phyloP scores from a whole-genome alignment of 2,797 vertebrate species.

The Chiloscyllium punctatum region DNA sequence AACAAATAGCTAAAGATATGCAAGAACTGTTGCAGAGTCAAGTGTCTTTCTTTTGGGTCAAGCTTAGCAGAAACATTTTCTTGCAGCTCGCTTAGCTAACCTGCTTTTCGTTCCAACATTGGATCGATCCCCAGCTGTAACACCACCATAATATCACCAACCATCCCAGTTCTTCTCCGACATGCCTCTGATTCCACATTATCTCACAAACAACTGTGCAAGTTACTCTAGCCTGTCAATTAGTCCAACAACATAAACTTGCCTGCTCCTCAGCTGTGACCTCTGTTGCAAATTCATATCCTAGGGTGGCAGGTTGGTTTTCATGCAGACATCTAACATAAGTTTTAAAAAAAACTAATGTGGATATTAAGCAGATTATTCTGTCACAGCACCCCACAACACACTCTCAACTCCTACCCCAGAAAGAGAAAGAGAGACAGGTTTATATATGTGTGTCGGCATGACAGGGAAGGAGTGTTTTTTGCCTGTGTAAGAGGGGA shows the following conservation, averaged over 20 bases:
- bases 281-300: neutral
- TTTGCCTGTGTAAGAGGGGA: no score
- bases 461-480: no score
- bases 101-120: neutral
- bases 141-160: neutral
- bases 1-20: neutral
- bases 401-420: no score
- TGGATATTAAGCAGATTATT: no score
- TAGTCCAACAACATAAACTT: neutral
- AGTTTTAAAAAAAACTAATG: no score
- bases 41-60: neutral
- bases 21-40: neutral
- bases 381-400: no score
- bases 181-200: neutral
- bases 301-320: neutral
- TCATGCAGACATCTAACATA: neutral
- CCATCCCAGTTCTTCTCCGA: neutral
- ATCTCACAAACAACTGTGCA: neutral
- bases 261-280: neutral
- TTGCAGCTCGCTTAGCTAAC: neutral
- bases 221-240: neutral
- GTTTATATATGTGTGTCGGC: no score
- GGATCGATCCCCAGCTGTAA: neutral
- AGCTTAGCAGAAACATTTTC: neutral
- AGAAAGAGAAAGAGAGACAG: no score